Evolutionary conservation across 2,113 vertebrate genomes (phyloP).

Genomic region (Trochalopteron elliotii): DNA sequence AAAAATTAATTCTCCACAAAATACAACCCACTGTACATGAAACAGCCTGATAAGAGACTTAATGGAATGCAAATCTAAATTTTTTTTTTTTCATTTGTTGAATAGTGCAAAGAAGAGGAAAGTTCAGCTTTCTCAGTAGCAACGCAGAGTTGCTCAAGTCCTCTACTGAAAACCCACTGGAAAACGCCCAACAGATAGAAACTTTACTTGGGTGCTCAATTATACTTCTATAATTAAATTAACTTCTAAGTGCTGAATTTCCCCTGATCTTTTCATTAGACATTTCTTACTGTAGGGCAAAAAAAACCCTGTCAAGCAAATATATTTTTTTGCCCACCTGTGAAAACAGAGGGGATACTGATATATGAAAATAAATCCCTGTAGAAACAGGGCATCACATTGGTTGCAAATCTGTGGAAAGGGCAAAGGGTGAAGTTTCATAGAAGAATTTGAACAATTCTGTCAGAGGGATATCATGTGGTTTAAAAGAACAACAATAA

Average conservation of each 20-base stretch:
- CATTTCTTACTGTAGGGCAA: background rate
- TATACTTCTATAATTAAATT: slow-evolving; percentile 18
- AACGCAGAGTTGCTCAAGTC: background rate
- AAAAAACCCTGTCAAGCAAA: background rate
- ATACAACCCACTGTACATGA: background rate
- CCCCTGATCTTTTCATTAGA: background rate
- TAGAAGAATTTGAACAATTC: background rate
- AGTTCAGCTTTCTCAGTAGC: background rate
- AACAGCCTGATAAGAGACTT: background rate
- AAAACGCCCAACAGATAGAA: background rate
- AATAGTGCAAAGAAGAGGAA: background rate
- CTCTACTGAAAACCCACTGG: background rate
- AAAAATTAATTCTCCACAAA: background rate
- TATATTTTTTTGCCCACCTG: slow-evolving; percentile 2
- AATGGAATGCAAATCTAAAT: background rate
- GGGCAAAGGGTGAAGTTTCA: background rate
- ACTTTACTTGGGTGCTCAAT: background rate
- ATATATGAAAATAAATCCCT: slow-evolving; percentile 12
- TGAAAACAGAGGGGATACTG: slow-evolving; percentile 27
- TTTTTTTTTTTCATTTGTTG: background rate
- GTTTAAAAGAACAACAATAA: slow-evolving; percentile 25
- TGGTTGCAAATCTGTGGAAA: background rate
- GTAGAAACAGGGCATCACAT: background rate
- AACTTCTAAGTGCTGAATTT: background rate
- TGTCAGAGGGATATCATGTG: background rate